Evolutionary conservation across 37 sponge, comb jelly and placozoan genomes (phyloP).

Genomic region (Aplysina aerophoba): DNA sequence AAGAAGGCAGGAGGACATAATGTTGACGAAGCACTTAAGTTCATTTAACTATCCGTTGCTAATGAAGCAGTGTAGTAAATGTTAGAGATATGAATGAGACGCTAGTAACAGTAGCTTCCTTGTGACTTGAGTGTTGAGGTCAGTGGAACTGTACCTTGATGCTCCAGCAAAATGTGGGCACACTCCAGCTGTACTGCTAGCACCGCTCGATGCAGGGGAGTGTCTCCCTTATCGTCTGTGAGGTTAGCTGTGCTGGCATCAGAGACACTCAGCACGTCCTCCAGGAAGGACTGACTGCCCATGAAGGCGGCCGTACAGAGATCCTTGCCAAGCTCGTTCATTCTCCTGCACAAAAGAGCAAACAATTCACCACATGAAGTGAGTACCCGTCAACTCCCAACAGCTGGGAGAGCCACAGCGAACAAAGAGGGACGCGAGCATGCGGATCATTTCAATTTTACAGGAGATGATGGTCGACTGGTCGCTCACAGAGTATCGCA

Average conservation of each 20-base stretch:
- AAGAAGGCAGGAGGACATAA: too few species aligned
- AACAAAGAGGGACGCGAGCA: too few species aligned
- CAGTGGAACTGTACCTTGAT: conserved; percentile 34
- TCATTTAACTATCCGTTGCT: too few species aligned
- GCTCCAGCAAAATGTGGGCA: conserved; percentile 38
- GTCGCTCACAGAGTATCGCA: too few species aligned
- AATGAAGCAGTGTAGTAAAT: too few species aligned
- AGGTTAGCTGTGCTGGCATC: conserved; percentile 42
- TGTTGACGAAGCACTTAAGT: too few species aligned
- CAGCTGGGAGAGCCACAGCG: too few species aligned
- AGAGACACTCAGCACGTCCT: background rate
- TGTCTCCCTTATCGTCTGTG: conserved; percentile 48
- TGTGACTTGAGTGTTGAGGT: too few species aligned
- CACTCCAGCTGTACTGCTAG: conserved; percentile 65
- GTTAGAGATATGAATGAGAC: too few species aligned
- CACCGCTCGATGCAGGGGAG: conserved; percentile 64
- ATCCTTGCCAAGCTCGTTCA: conserved; percentile 13
- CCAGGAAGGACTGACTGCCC: conserved; percentile 28
- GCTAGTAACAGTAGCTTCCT: too few species aligned
- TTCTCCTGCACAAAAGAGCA: background rate
- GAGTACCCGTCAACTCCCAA: background rate
- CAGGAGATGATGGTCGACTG: too few species aligned
- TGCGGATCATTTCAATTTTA: too few species aligned
- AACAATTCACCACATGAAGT: background rate
- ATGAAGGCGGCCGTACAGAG: conserved; percentile 14